Percentiles rank a stretch among this genome's conserved stretches.
phyloP scores from a whole-genome alignment of 2,797 vertebrate species.

The Lacerta viridis region DNA sequence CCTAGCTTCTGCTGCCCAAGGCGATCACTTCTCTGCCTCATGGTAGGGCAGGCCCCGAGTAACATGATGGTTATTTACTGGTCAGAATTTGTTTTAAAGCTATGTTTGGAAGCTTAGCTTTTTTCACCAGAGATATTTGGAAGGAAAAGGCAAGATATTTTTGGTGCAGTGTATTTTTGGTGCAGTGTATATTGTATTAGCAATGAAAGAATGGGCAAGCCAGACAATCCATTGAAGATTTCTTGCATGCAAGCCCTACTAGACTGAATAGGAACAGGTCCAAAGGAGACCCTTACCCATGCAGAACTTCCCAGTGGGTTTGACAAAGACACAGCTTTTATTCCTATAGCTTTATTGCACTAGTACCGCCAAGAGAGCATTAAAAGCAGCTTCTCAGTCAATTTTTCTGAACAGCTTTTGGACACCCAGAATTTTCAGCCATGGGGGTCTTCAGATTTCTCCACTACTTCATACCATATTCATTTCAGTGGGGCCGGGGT shows the following conservation, averaged over 20 bases:
- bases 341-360: background rate
- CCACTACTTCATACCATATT: background rate
- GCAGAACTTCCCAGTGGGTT: background rate
- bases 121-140: background rate
- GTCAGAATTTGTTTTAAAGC: background rate
- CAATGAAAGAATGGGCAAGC: background rate
- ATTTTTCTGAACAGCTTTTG: background rate
- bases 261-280: background rate
- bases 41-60: no score
- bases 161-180: slow-evolving; percentile 3
- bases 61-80: background rate
- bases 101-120: background rate
- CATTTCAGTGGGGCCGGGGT: background rate
- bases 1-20: no score
- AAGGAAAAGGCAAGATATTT: background rate
- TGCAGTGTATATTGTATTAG: background rate
- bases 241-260: background rate
- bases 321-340: background rate
- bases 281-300: background rate
- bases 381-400: background rate
- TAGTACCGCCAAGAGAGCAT: background rate
- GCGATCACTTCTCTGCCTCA: no score
- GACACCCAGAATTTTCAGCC: background rate
- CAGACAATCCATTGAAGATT: background rate
- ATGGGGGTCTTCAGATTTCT: background rate